Conservation (phyloP, 2,113 vertebrate genomes). For the Epinephelus fuscoguttatus region DNA sequence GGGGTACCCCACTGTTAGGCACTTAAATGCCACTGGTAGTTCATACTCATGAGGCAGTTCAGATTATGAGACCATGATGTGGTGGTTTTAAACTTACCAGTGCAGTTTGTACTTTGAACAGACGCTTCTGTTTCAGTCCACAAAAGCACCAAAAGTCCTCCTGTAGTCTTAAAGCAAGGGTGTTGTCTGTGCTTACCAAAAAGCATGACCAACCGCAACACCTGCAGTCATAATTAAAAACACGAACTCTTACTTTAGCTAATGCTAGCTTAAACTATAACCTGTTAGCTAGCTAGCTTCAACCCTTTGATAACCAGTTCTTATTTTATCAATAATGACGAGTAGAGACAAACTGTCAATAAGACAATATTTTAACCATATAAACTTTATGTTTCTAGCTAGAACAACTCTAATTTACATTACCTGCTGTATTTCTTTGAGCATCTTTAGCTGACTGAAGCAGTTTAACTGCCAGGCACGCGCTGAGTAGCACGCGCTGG, state of each 20-base stretch:
- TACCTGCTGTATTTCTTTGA: slow-evolving; percentile 67
- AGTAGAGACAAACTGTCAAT: too few species aligned
- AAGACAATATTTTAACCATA: neutral
- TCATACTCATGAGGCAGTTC: neutral
- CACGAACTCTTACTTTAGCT: neutral
- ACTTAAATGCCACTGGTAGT: neutral
- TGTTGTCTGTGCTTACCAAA: slow-evolving; percentile 31
- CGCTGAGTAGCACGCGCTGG: neutral
- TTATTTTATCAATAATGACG: neutral
- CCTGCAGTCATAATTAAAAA: slow-evolving; percentile 35
- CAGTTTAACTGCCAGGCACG: neutral
- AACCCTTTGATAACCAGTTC: neutral
- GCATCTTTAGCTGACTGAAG: slow-evolving; percentile 39
- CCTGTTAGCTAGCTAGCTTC: neutral
- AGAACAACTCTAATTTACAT: neutral
- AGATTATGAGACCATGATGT: neutral
- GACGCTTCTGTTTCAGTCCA: slow-evolving; percentile 44
- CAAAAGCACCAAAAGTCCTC: slow-evolving; percentile 74
- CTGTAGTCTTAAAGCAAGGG: neutral
- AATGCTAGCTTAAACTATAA: neutral
- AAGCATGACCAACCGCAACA: slow-evolving; percentile 60
- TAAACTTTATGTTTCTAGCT: neutral
- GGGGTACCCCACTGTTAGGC: rapidly evolving
- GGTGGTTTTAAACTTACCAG: slow-evolving; percentile 46
- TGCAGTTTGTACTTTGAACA: slow-evolving; percentile 41